Base-by-base conservation (phyloP, 2,888 invertebrate genomes). In the Ochlodes sylvanus region DNA sequence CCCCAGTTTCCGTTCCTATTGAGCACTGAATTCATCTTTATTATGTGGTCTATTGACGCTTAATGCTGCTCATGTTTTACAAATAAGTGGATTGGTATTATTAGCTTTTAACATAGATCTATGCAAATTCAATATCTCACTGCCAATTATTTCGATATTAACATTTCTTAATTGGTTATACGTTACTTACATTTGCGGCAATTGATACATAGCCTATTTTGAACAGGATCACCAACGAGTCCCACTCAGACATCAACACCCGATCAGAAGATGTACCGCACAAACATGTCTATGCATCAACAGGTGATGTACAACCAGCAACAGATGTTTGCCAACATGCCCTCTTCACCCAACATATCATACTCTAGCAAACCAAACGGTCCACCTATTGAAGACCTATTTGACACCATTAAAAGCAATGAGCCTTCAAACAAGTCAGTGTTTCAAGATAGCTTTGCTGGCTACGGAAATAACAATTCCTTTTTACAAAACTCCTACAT, bases 321-420 rank as follows among this genome's bases (percentile, higher is more conserved):
- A 68, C 89, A 85, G 73, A 80, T 89, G 69, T 92, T 83, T 80
- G 52, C 85, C 70, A 75, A 79, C 63, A 82, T 84, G 14, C 84
- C 85, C 1, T 66, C 83, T 63, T 84, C 87, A 44, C 84, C 86
- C 2, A 91, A 92, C 72, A 86, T 92, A 55, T 91, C 91, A 6
- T 92, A 91, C 70, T 85, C 92, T 7, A 89, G 85, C 58, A 94
- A 96, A 80, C 94, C 95, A 5, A 94, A 93, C 38, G 96, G 96
- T 0, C 96, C 96, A 0, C 96, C 96, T 0, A 96, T 95, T 61
- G 95, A 95, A 75, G 95, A 96, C 69, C 82, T 96, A 54, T 96
- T 96, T 78, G 96, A 96, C 77, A 94, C 95, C 0, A 86, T 96
- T 67, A 93, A 84, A 84, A 95, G 84, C 75, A 93, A 83, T 75